Evolutionary conservation across 2,113 vertebrate species (phyloP), one percentile per base, ranked within the genome.

Genomic region (Podiceps cristatus): DNA sequence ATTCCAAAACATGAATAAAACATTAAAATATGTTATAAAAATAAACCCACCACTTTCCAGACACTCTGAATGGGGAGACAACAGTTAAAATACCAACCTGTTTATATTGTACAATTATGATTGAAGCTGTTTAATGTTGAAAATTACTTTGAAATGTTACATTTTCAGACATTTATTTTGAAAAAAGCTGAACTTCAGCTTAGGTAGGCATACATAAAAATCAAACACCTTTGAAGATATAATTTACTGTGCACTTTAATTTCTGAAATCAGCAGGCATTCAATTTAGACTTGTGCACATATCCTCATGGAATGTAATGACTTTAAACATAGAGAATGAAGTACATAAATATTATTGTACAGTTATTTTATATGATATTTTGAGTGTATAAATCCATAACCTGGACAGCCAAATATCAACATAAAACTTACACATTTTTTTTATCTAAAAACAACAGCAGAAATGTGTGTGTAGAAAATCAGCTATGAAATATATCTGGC

Each of bases 401-500:
- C 50, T 95, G n/a, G 22, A 88, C 59, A 60, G 29, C 5, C 45
- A 91, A 88, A 97, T 81, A 86, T 56, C 64, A 90, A n/a, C 72
- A 78, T 40, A 69, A 88, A 95, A 23, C 14, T 79, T 71, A 56
- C 24, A 63, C 33, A 33, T 52, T 80, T 93, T 44, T 69, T 95
- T 93, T 73, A 85, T 73, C 37, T 96, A 58, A 96, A 90, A 97
- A 62, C 22, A 28, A 15, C 4, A 42, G 2, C 10, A 87, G 58
- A 83, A 92, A 79, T 87, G 29, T 24, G 3, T 59, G 42, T 89
- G 72, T 91, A 72, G 58, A 95, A 90, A 95, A 94, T 53, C 4
- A 90, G 59, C 91, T 96, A 91, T 47, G 27, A 97, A 85, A 69
- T 56, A 62, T 55, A n/a, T 52, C 91, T 93, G 75, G 29, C 42